phyloP scores from a whole-genome alignment of 2,888 invertebrate species.

The Alloscopus bannaensis region DNA sequence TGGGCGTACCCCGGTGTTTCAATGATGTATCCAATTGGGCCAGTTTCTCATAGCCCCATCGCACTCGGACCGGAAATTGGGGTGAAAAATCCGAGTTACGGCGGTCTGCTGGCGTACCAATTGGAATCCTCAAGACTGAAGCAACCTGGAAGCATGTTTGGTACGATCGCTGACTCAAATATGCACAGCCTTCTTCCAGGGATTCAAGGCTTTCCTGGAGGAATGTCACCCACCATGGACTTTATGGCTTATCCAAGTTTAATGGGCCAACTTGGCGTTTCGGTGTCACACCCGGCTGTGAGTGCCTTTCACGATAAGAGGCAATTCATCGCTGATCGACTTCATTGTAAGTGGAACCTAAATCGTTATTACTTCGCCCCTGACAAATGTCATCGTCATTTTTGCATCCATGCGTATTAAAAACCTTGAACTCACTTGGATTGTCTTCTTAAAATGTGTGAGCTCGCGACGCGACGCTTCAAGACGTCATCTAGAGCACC shows the following conservation, averaged over 20 bases:
- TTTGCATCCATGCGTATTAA: too few relatives aligned
- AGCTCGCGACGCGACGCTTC: too few relatives aligned
- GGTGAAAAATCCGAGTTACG: neutral
- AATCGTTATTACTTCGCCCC: neutral
- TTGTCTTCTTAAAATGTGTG: too few relatives aligned
- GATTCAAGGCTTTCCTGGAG: too few relatives aligned
- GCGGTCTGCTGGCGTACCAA: neutral
- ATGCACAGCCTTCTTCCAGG: too few relatives aligned
- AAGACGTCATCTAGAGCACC: too few relatives aligned
- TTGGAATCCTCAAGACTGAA: slow-evolving; percentile 14
- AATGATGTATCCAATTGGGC: slow-evolving; percentile 1
- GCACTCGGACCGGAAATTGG: neutral
- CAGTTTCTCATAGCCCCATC: neutral
- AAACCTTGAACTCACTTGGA: too few relatives aligned
- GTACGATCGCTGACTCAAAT: slow-evolving; percentile 7
- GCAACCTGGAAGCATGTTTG: neutral
- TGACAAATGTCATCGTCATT: neutral
- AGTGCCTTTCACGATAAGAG: slow-evolving; percentile 16
- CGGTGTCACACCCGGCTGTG: neutral
- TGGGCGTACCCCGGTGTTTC: neutral
- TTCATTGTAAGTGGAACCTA: slow-evolving; percentile 34
- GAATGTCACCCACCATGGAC: slow-evolving; percentile 26
- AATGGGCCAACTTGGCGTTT: slow-evolving; percentile 28
- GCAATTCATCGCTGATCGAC: slow-evolving; percentile 8
- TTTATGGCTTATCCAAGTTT: slow-evolving; percentile 6